A percentile compares a stretch with the other conserved stretches of the same genome.
phyloP scores from a whole-genome alignment of 2,888 invertebrate genomes.

The Ennomos quercinarius region DNA sequence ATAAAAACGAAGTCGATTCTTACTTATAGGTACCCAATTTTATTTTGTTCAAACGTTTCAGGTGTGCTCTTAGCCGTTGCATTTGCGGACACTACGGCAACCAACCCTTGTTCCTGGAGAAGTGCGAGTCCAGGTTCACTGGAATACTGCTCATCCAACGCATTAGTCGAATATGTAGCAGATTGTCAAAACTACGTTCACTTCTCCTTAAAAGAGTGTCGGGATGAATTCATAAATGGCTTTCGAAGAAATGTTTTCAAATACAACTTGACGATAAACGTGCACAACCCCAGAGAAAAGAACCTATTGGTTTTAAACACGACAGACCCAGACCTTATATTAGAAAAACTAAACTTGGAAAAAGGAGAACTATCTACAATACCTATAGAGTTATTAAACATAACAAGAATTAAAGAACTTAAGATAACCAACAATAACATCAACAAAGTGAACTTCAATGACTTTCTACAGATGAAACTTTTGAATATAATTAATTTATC shows the following conservation, averaged over 20 bases:
- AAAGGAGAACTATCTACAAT: neutral
- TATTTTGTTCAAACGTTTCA: too few species aligned
- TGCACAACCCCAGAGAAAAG: neutral
- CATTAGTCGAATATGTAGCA: neutral
- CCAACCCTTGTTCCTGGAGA: too few species aligned
- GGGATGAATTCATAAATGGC: neutral
- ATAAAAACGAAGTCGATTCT: too few species aligned
- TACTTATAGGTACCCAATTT: too few species aligned
- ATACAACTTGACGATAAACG: neutral
- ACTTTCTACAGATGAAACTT: neutral
- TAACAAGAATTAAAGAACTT: neutral
- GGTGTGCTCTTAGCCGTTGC: too few species aligned
- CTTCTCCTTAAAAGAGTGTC: neutral
- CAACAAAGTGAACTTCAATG: neutral
- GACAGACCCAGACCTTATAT: too few species aligned
- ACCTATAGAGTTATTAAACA: neutral
- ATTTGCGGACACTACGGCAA: too few species aligned
- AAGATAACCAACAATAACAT: neutral
- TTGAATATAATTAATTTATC: neutral
- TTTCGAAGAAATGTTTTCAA: neutral
- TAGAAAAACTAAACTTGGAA: neutral
- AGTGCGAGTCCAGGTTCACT: too few species aligned
- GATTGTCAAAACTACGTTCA: neutral
- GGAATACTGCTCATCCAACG: too few species aligned
- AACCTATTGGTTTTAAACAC: neutral